Evolutionary conservation across 2,113 vertebrate species (phyloP), one percentile per base, ranked within the genome.

Genomic region (Epinephelus cyanopodus): DNA sequence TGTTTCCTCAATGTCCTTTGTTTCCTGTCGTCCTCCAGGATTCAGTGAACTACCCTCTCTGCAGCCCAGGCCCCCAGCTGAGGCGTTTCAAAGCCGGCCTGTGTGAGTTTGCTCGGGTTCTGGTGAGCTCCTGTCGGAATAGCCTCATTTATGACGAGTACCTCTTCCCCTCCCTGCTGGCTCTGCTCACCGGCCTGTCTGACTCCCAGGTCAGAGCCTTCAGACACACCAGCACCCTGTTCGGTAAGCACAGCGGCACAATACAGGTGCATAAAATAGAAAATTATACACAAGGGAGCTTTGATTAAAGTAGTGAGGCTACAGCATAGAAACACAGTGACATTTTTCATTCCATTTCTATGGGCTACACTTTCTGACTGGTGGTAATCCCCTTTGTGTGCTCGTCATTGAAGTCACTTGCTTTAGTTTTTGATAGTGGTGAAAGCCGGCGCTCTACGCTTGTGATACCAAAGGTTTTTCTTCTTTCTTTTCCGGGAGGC

Each of bases 161-260:
- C 79, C 94, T 97, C 21, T 95, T 98, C 91, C 95, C 95, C 4
- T 85, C 94, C 2, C 89, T 98, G 68, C 91, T 97, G 75, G 91
- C 96, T 0, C 85, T 98, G 80, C 96, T 98, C 86, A 96, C 96
- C 0, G 95, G 97, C 48, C 92, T 98, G 58, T 95, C 97, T 0
- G 97, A 98, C 92, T 98, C 97, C 1, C 97, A 97, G 84, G 96
- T 98, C 79, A 94, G 97, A 14, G 96, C 97, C 70, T 98, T 98
- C 92, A 96, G 97, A 84, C 97, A 98, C 87, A 98, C 97, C 77
- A 97, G 97, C 82, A 97, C 96, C 1, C 84, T 97, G 63, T 95
- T 97, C 39, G 97, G 97, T 98, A 82, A 95, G 96, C 9, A 12
- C 2, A 39, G 47, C 1, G 2, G 7, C 10, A 23, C 50, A 54